Base-by-base conservation (phyloP, 2,888 invertebrate species). In the Tigriopus californicus region DNA sequence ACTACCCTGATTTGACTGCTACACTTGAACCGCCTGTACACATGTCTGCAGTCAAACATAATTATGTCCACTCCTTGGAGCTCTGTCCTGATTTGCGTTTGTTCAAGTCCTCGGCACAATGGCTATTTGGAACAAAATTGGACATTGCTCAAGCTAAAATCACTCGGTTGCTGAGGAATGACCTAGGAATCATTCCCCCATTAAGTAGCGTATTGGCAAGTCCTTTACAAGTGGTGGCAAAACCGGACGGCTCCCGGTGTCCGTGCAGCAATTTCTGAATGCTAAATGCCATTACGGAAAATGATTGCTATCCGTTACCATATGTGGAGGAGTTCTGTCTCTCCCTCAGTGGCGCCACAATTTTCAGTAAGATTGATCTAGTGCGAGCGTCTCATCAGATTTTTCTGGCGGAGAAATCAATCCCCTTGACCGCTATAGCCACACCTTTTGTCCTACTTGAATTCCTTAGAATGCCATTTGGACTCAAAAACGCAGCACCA, bases 261-360 rank as follows among this genome's bases (percentile, higher is more conserved):
- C 67, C 65, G 65, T 73, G 71, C 60, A 71, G 71, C 4, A 70
- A 66, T 62, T 74, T 71, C 60, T 61, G 71, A 1, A 18, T 25
- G 0, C 62, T 71, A 0, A 73, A 71, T 61, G 60, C 66, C 0
- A 61, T 62, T 18, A 69, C 70, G 0, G 63, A 64, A 8, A 68
- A 64, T 0, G 70, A 70, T 61, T 49, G 66, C 69, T 61, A 73
- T 73, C 68, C 70, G 0, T 61, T 69, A 61, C 68, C 70, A 1
- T 63, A 66, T 15, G 69, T 72, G 1, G 68, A 65, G 22, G 71
- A 73, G 62, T 67, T 68, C 59, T 25, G 67, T 1, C 40, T 20
- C 1, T 44, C 61, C 1, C 51, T 66, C 10, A 15, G 46, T 15
- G 63, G 62, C 0, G 18, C 33, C 13, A 60, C 11, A 1, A 15